A percentile compares a stretch with the other conserved stretches of the same genome.
Evolutionary conservation across 2,888 invertebrate genomes (phyloP).

Genomic region (Linnaemya vulpina): DNA sequence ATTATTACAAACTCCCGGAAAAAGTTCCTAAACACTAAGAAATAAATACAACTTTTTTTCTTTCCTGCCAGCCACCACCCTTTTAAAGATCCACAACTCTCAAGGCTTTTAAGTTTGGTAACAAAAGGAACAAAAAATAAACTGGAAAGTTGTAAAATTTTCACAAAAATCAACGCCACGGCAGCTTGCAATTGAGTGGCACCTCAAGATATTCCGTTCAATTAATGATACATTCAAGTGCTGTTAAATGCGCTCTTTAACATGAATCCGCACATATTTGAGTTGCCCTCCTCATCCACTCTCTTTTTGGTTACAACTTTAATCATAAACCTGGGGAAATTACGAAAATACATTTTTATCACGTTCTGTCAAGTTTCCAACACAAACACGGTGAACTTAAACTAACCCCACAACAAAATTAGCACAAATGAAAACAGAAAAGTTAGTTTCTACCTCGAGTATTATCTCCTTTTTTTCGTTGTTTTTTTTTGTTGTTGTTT

Average conservation of each 20-base stretch:
- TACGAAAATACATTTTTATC: conserved; percentile 52
- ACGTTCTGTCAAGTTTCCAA: conserved; percentile 55
- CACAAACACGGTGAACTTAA: conserved; percentile 25
- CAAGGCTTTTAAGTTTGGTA: too few species aligned
- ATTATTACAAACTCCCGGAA: too few species aligned
- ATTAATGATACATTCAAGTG: neutral
- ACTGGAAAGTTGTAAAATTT: too few species aligned
- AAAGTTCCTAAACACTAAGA: too few species aligned
- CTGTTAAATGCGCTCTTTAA: neutral
- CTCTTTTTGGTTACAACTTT: neutral
- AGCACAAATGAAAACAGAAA: conserved; percentile 41
- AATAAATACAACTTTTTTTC: too few species aligned
- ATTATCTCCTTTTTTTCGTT: too few species aligned
- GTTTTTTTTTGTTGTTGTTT: neutral
- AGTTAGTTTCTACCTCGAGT: conserved; percentile 29
- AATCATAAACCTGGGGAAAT: conserved; percentile 40
- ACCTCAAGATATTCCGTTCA: neutral
- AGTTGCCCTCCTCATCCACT: neutral
- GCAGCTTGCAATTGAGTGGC: neutral
- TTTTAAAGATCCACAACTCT: too few species aligned
- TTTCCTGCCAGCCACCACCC: too few species aligned
- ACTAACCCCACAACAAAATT: conserved; percentile 30
- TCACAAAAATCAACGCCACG: too few species aligned
- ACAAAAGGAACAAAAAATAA: too few species aligned
- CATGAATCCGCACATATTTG: neutral